Evolutionary conservation across 2,888 invertebrate genomes (phyloP).

Genomic region (Hirtodrosophila cameraria): DNA sequence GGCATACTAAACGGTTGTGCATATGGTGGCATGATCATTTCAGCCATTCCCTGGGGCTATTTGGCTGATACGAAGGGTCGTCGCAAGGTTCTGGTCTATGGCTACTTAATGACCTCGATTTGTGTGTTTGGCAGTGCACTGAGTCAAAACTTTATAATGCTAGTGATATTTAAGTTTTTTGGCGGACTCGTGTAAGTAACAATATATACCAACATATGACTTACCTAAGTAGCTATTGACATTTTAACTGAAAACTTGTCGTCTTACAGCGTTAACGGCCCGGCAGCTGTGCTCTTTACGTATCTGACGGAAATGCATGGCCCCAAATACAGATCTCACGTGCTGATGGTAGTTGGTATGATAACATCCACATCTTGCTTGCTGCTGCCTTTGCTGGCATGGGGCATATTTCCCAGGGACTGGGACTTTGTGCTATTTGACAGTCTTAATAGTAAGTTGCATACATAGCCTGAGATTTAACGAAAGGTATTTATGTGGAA

Average conservation of each 20-base stretch:
- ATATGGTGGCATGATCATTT: constrained; percentile 91
- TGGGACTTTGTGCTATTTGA: constrained; percentile 85
- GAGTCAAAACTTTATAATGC: constrained; percentile 88
- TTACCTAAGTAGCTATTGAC: neutral
- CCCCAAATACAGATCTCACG: constrained; percentile 87
- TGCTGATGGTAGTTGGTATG: constrained; percentile 88
- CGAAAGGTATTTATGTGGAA: neutral
- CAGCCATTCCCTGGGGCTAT: constrained; percentile 91
- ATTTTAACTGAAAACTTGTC: neutral
- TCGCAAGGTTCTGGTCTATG: constrained; percentile 88
- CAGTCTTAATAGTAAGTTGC: constrained; percentile 80
- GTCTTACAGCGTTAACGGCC: constrained; percentile 87
- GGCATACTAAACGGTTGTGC: constrained; percentile 89
- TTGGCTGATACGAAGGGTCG: constrained; percentile 90
- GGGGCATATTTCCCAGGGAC: constrained; percentile 88
- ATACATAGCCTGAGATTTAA: neutral
- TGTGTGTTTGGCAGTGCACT: constrained; percentile 87
- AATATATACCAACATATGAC: too few relatives aligned
- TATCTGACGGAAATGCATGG: constrained; percentile 91
- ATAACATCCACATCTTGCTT: constrained; percentile 88
- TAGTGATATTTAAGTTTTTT: constrained; percentile 89
- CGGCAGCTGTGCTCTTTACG: constrained; percentile 89
- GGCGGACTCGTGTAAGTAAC: constrained; percentile 90
- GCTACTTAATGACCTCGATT: constrained; percentile 87
- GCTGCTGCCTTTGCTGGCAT: constrained; percentile 89